Base-by-base conservation (phyloP, 2,797 vertebrate species). In the Phataginus tricuspis region DNA sequence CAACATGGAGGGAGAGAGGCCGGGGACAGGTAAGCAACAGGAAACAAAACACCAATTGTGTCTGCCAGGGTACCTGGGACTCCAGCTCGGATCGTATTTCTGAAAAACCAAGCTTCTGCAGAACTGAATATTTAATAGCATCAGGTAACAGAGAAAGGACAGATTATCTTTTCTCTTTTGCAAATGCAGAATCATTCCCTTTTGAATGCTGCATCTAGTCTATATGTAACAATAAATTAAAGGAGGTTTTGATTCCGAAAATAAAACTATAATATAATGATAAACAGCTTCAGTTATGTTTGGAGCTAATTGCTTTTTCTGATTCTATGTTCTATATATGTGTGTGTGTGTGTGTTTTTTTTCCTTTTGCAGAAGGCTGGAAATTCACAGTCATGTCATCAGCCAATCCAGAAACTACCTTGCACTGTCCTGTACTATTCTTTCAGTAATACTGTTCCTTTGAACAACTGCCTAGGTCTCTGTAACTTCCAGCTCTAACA, bases 41-140 rank as follows among this genome's bases (percentile, higher is more conserved):
- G 15, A 63, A 77, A 97, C 96, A 96, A 86, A 71, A 71, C 71
- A 34, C 66, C 86, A 14, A 39, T 93, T 96, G 95, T 97, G 64
- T 18, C 15, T 13, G 42, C n/a, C 69, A 1, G 2, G 31, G 5
- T 8, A 90, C 45, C 90, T 53, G 95, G 91, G 19, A 86, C 86
- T 66, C 18, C 10, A 45, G 39, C 68, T 66, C 42, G 59, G 95
- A 86, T 98, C 95, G 79, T 6, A 79, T 98, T 93, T 94, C 97
- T 96, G 91, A 72, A 85, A 96, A 95, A 69, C 39, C 75, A 79
- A 74, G 61, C 92, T 91, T 92, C 77, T 39, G 7, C 39, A 71
- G 78, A 85, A 42, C 83, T 96, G 68, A 97, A 94, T 97, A 91
- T 97, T 97, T 96, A 86, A 97, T 90, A 59, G 55, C 69, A 23